phyloP scores from a whole-genome alignment of 2,113 vertebrate species.

The Scomber japonicus region DNA sequence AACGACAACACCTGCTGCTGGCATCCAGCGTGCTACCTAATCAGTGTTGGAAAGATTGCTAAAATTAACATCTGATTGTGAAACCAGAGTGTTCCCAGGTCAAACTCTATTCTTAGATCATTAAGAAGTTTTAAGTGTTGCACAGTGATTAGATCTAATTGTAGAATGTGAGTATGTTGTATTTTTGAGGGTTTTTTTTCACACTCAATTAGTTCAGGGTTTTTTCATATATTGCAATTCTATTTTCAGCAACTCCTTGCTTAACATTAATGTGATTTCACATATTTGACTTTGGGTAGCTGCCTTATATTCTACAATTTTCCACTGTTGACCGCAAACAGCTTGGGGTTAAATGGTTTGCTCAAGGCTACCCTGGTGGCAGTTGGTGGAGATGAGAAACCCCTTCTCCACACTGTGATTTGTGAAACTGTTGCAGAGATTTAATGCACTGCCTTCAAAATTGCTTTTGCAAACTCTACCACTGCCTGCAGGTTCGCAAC shows the following conservation, averaged over 20 bases:
- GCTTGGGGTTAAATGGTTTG: conserved; percentile 24
- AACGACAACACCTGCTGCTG: conserved; percentile 46
- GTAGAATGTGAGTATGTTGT: conserved; percentile 8
- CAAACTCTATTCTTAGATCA: conserved; percentile 41
- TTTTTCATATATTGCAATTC: conserved; percentile 9
- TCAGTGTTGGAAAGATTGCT: conserved; percentile 41
- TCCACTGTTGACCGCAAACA: conserved; percentile 11
- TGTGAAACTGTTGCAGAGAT: not conserved
- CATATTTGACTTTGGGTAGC: conserved; percentile 10
- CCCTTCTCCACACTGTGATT: not conserved
- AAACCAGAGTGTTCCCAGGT: conserved; percentile 22
- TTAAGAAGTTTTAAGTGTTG: conserved; percentile 41
- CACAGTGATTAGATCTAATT: conserved; percentile 29
- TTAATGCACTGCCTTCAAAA: not conserved
- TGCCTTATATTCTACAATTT: not conserved
- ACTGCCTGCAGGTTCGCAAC: not conserved
- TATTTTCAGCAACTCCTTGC: not conserved
- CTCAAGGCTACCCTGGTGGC: not conserved
- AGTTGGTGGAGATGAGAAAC: conserved; percentile 5
- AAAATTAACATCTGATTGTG: conserved; percentile 49
- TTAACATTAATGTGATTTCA: conserved; percentile 15
- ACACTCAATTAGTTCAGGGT: conserved; percentile 10
- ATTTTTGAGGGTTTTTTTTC: conserved; percentile 7
- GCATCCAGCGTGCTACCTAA: conserved; percentile 45
- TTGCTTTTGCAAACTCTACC: conserved; percentile 24